phyloP scores from a whole-genome alignment of 2,797 vertebrate species.

The Rhinogobio ventralis region DNA sequence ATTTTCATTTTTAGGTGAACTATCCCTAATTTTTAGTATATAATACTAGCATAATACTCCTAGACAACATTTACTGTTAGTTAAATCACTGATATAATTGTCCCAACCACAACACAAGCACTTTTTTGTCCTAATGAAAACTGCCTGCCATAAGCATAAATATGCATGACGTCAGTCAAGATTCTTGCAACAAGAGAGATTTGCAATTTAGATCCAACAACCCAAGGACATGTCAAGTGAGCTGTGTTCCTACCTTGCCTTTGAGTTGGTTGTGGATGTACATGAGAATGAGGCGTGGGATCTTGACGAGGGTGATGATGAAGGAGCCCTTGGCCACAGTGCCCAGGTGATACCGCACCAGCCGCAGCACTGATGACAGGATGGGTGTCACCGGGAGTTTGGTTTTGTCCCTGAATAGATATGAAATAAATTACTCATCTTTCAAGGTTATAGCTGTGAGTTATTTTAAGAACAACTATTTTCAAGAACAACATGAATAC shows the following conservation, averaged over 20 bases:
- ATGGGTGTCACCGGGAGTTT: slow-evolving; percentile 94
- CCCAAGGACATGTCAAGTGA: not conserved
- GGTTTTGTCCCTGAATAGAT: slow-evolving; percentile 86
- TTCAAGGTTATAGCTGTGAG: slow-evolving; percentile 8
- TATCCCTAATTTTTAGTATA: not conserved
- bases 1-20: too few species aligned
- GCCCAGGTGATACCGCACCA: slow-evolving; percentile 93
- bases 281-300: slow-evolving; percentile 94
- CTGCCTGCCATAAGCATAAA: not conserved
- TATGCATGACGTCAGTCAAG: not conserved
- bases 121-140: not conserved
- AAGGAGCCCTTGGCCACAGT: slow-evolving; percentile 98
- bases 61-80: not conserved
- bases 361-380: slow-evolving; percentile 90
- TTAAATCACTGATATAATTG: not conserved
- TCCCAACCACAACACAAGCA: not conserved
- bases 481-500: not conserved
- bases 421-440: slow-evolving; percentile 15
- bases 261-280: slow-evolving; percentile 96
- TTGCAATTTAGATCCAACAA: slow-evolving; percentile 14
- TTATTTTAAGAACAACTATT: not conserved
- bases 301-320: slow-evolving; percentile 97
- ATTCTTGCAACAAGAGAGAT: not conserved
- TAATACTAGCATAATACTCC: not conserved
- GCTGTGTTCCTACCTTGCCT: slow-evolving; percentile 86